A percentile compares a stretch with the other conserved stretches of the same genome.
phyloP scores from a whole-genome alignment of 2,113 vertebrate genomes.

The Barbus barbus region DNA sequence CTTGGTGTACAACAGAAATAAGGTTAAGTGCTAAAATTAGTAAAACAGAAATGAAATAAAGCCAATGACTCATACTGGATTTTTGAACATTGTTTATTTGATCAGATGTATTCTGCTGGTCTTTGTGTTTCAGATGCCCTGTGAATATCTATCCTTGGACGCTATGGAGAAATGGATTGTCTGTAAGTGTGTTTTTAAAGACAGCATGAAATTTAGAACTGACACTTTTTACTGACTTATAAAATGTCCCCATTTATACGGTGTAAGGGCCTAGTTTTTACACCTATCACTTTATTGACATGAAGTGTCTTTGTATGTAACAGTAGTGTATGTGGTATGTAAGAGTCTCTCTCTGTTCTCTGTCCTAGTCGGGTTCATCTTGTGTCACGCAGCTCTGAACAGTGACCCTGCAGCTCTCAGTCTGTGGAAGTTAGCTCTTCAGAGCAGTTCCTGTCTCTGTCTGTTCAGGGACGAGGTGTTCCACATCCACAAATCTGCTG shows the following conservation, averaged over 20 bases:
- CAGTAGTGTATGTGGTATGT: not conserved
- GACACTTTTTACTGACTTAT: not conserved
- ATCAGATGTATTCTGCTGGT: slow-evolving; percentile 18
- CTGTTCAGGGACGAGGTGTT: slow-evolving; percentile 97
- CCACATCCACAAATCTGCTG: slow-evolving; percentile 96
- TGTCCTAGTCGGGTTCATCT: slow-evolving; percentile 90
- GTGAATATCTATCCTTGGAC: slow-evolving; percentile 98
- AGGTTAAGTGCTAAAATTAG: too few relatives aligned
- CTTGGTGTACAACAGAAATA: too few relatives aligned
- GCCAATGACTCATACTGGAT: too few relatives aligned
- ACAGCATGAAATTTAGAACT: not conserved
- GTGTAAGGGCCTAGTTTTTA: not conserved
- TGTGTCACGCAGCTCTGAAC: slow-evolving; percentile 92
- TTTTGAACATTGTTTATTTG: not conserved
- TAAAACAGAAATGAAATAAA: not conserved
- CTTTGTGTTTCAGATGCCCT: slow-evolving; percentile 86
- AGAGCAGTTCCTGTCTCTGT: slow-evolving; percentile 96
- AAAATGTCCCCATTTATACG: not conserved
- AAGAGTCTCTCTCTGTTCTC: not conserved
- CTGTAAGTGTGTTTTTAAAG: slow-evolving; percentile 81
- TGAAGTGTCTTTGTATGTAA: not conserved
- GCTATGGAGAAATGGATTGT: slow-evolving; percentile 99
- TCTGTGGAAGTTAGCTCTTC: slow-evolving; percentile 96
- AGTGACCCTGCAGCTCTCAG: slow-evolving; percentile 91
- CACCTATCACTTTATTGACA: not conserved